Evolutionary conservation across 2,113 vertebrate genomes (phyloP).

Genomic region (Nettapus auritus): DNA sequence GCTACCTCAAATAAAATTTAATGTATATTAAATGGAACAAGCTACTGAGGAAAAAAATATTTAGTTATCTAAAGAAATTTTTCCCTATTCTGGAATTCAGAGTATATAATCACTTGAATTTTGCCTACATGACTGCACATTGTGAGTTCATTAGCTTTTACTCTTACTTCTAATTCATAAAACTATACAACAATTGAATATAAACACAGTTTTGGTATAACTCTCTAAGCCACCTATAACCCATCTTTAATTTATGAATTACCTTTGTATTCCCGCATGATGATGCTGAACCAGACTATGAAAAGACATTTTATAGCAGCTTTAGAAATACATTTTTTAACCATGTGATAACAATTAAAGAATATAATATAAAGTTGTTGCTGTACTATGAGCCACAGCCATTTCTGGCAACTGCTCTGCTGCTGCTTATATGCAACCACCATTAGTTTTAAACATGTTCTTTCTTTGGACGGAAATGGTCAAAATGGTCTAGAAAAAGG

Average conservation of each 20-base stretch:
- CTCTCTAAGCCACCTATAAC: background rate
- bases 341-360: background rate
- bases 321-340: background rate
- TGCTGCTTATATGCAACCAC: background rate
- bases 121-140: background rate
- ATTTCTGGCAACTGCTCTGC: background rate
- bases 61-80: background rate
- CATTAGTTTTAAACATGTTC: background rate
- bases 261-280: background rate
- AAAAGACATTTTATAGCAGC: background rate
- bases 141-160: background rate
- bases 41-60: background rate
- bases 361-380: background rate
- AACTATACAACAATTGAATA: background rate
- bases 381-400: background rate
- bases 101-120: background rate
- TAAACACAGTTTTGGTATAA: background rate
- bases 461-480: background rate
- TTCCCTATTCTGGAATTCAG: background rate
- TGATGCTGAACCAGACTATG: background rate
- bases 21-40: background rate
- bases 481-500: background rate
- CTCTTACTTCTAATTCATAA: background rate
- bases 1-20: constrained; percentile 27
- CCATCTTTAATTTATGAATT: background rate